Percentiles rank a stretch among this genome's conserved stretches.
Conservation (phyloP, 2,113 vertebrate genomes). For the Malurus cyaneus region DNA sequence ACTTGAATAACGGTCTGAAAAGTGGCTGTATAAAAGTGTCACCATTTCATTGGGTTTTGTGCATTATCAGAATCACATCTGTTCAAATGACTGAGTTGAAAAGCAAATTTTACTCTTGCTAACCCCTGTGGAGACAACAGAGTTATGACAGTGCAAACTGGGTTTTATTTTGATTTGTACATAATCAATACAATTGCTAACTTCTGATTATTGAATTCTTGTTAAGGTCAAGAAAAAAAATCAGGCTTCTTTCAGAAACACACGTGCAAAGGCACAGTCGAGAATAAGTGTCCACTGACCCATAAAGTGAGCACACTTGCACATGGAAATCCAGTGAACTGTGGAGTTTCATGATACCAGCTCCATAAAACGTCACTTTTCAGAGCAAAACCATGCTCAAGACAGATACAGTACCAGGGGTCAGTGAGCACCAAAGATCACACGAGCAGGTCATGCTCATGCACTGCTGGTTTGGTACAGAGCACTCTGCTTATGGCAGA, state of each 20-base stretch:
- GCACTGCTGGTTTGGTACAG: not conserved
- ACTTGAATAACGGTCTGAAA: not conserved
- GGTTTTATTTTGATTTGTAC: not conserved
- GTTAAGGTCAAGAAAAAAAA: not conserved
- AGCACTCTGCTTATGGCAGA: not conserved
- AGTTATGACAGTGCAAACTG: not conserved
- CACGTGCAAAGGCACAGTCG: not conserved
- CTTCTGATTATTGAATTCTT: not conserved
- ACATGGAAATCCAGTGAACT: not conserved
- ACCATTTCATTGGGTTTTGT: not conserved
- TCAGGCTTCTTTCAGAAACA: not conserved
- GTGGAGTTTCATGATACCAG: not conserved
- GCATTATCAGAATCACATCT: not conserved
- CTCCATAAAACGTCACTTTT: not conserved
- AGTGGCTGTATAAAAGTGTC: not conserved
- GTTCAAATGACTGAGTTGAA: not conserved
- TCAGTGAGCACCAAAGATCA: not conserved
- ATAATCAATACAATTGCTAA: not conserved
- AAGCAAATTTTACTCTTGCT: not conserved
- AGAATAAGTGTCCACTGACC: not conserved
- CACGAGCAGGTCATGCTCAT: not conserved
- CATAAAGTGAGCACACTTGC: not conserved
- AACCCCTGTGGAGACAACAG: not conserved
- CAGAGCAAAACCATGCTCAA: not conserved
- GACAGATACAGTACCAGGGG: not conserved